Base-by-base conservation (phyloP, 1,140 invertebrate species). In the Zaprionus davidi region DNA sequence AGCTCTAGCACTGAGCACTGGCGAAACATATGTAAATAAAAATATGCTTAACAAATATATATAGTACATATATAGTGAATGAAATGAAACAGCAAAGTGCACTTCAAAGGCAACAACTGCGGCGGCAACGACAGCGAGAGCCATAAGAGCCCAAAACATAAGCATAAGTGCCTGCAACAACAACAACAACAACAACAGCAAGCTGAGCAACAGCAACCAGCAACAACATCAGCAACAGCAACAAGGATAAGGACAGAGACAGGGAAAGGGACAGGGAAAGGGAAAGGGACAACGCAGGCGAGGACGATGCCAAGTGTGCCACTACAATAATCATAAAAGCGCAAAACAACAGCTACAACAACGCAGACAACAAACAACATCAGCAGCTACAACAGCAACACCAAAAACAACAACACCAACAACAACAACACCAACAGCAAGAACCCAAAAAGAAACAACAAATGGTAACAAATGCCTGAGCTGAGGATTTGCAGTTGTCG, bases 261-360 rank as follows among this genome's bases (percentile, higher is more conserved):
- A 60, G 31, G 5, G n/a, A 7, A 34, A 36, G 31, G 2, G 6
- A n/a, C 15, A 36, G 28, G 2, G 13, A 9, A 26, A 71, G 24
- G 22, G 31, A 58, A 17, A 57, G 24, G 12, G 55, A 76, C 56
- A 62, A 26, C 26, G 44, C 51, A 12, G 20, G 63, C 38, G 67
- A 70, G 66, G 28, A 82, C 44, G 76, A 77, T 76, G 64, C 56
- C 70, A 72, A 76, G 74, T 67, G 74, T 72, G 70, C 22, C 85
- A 88, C 84, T 88, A 88, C 85, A 88, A 84, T 90, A 88, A 88
- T 88, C 85, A 88, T 88, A 88, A 88, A 88, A 88, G 85, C 79
- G 81, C 72, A 88, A 90, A 88, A 73, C 68, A 88, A 88, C 84
- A 87, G 68, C 76, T 69, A 28, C 57, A 65, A 71, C 68, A 60